A percentile compares a stretch with the other conserved stretches of the same genome.
Evolutionary conservation across 2,797 vertebrate species (phyloP).

Genomic region (Taeniopygia guttata): DNA sequence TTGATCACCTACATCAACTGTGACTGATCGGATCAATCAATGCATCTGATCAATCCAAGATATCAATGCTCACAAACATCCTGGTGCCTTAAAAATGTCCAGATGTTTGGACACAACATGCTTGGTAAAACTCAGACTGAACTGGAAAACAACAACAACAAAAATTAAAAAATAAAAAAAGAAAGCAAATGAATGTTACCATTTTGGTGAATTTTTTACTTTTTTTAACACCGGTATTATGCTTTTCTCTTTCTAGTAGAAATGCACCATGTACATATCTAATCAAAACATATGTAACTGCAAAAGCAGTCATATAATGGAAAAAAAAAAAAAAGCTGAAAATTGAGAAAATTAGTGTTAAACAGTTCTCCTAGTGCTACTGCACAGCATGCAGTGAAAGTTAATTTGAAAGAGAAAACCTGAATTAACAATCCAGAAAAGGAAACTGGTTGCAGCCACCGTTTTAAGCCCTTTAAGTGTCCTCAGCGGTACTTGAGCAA

Average conservation of each 20-base stretch:
- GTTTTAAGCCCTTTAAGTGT: slow-evolving; percentile 87
- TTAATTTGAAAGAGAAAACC: slow-evolving; percentile 85
- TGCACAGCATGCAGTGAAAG: slow-evolving; percentile 78
- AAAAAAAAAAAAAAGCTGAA: slow-evolving; percentile 72
- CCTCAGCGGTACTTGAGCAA: slow-evolving; percentile 88
- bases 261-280: neutral
- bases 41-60: neutral
- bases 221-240: slow-evolving; percentile 9
- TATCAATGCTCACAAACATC: neutral
- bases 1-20: fast-evolving
- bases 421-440: slow-evolving; percentile 88
- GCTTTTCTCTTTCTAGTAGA: slow-evolving; percentile 13
- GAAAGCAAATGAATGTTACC: neutral
- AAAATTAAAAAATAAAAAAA: neutral
- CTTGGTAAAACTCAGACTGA: neutral
- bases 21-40: neutral
- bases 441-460: slow-evolving; percentile 82
- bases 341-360: slow-evolving; percentile 80
- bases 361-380: slow-evolving; percentile 74
- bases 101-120: neutral
- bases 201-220: neutral
- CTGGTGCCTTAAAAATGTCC: neutral
- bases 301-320: slow-evolving; percentile 68
- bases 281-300: slow-evolving; percentile 73
- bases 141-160: neutral